Evolutionary conservation across 2,888 invertebrate species (phyloP), one percentile per base, ranked within the genome.

Genomic region (Lepas anatifera): DNA sequence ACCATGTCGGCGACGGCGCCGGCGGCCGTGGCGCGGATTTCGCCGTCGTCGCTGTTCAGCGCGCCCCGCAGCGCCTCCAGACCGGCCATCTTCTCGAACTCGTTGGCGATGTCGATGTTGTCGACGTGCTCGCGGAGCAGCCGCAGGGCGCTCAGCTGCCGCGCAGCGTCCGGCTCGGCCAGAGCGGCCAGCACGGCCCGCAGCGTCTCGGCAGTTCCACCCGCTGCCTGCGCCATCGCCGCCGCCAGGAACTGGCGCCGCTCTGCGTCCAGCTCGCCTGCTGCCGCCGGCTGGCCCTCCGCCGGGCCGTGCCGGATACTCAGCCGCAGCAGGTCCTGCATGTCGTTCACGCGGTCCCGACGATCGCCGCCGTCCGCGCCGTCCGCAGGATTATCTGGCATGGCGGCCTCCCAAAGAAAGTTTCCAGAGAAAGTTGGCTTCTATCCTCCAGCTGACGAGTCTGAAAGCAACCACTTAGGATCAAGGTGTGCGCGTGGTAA

Each of bases 111-210:
- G 39, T 66, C 66, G n/a, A 66, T 29, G 25, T 66, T 25, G 66
- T 66, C 66, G 66, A 41, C 66, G 39, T 27, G 25, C 6, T 66
- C 66, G n/a, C 66, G 66, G n/a, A 66, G 66, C 39, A 66, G 25
- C 27, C 66, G 39, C 25, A 66, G 39, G 13, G 39, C 66, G 13
- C 13, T 35, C 35, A 58, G 66, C 25, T 66, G 39, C 13, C 39
- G n/a, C 2, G n/a, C 39, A 11, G 25, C 25, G 39, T 66, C 66
- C 7, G 66, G n/a, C 39, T 39, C 66, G 16, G 66, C n/a, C 16
- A 66, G 66, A 13, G 27, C 66, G 16, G 25, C 27, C 27, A 66
- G 66, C 66, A 27, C 66, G 8, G 66, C n/a, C 11, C 27, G 37
- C 37, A 66, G n/a, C 27, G 66, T 39, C 10, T 66, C 39, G 3